Evolutionary conservation across 2,888 invertebrate species (phyloP), one percentile per base, ranked within the genome.

Genomic region (Petrophora chlorosata): DNA sequence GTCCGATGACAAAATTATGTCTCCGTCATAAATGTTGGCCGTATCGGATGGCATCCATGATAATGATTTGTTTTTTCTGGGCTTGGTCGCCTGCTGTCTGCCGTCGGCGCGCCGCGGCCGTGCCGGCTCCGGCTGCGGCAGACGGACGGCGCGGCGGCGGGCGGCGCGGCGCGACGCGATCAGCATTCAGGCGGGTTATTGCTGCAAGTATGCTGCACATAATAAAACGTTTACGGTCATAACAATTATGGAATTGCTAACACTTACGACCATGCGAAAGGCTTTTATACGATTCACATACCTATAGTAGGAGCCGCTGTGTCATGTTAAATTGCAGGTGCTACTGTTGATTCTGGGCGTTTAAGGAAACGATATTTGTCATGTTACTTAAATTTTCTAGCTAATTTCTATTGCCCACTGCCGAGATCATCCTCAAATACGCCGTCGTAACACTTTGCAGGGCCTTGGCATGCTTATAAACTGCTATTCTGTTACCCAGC

Each of bases 1-100:
- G 61, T 70, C 67, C 64, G 67, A 71, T 73, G 76, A 73, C 76
- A 79, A 71, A 79, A 73, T 80, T 76, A 79, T 79, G 77, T 70
- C 67, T 63, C 63, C 72, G 65, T 78, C 77, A 80, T 79, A 79
- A 69, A 76, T 70, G 76, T 76, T 73, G 61, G 51, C 63, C 62
- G 69, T 65, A 67, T 67, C 65, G 74, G 69, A 74, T 76, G 72
- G 65, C 76, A 72, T 71, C 67, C 69, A 79, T 74, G 73, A 68
- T 73, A 80, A 77, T 76, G 72, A 65, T 54, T 44, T 56, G 63
- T 67, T 78, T 81, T 82, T 80, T 76, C 63, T 65, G 61, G 58
- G 42, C 39, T 55, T 59, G 58, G 72, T 70, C 75, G 70, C 67
- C 70, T 41, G 66, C 53, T 51, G 63, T 56, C 59, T 60, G 60